phyloP scores from a whole-genome alignment of 2,113 vertebrate species.

The Orientallactaga bullata region DNA sequence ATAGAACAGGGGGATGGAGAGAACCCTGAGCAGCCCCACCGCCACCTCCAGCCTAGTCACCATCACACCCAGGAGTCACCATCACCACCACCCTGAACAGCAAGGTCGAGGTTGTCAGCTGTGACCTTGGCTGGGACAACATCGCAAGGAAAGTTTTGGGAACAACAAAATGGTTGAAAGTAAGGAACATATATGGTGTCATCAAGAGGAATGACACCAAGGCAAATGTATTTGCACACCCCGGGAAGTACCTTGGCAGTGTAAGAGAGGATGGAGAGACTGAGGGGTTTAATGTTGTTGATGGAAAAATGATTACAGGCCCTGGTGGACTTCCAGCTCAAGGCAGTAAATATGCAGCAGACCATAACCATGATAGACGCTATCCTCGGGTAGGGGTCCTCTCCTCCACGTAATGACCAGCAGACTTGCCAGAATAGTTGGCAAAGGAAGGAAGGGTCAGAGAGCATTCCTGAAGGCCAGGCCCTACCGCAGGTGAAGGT shows the following conservation, averaged over 20 bases:
- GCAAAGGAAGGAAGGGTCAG: conserved; percentile 94
- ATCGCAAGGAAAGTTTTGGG: too few species aligned
- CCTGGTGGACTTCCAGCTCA: conserved; percentile 98
- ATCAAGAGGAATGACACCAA: too few species aligned
- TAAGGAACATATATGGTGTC: too few species aligned
- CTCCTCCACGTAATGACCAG: conserved; percentile 96
- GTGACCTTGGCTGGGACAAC: too few species aligned
- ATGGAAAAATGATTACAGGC: conserved; percentile 99
- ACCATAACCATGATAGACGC: conserved; percentile 98
- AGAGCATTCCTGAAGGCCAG: conserved; percentile 96
- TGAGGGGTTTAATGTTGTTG: conserved; percentile 99
- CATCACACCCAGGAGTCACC: too few species aligned
- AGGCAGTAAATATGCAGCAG: conserved; percentile 99
- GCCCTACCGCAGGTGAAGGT: conserved; percentile 95
- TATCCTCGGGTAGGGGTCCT: conserved; percentile 95
- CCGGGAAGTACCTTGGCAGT: conserved; percentile 99
- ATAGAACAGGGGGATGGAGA: too few species aligned
- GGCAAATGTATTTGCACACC: too few species aligned
- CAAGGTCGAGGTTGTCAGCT: too few species aligned
- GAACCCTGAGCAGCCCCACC: too few species aligned
- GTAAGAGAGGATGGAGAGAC: conserved; percentile 99
- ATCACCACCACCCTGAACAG: too few species aligned
- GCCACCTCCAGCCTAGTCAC: too few species aligned
- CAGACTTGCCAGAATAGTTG: conserved; percentile 97
- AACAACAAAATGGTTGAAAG: too few species aligned